A percentile compares a stretch with the other conserved stretches of the same genome.
These are phyloP conservation scores for Stichodactyla mertensii DNA, from an alignment of 64 coral and sea anemone genomes.

Conservation along the genomic window DNA sequence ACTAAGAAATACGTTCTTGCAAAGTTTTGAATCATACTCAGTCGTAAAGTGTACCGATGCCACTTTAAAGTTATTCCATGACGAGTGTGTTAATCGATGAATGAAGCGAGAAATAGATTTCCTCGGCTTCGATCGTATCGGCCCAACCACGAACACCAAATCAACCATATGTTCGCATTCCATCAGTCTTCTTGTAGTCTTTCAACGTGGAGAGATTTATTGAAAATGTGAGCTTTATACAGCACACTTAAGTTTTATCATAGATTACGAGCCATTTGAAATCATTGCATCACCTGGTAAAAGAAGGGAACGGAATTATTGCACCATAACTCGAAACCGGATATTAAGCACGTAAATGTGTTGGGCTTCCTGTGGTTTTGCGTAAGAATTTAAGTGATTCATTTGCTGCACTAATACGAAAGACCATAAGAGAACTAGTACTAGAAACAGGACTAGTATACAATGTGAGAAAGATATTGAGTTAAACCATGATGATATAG, in stretches of 20 bases:
- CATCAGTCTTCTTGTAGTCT: neutral
- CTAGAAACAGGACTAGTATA: no score
- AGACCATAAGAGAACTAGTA: no score
- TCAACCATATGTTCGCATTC: neutral
- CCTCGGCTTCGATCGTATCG: neutral
- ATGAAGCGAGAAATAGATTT: neutral
- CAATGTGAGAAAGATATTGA: no score
- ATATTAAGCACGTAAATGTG: neutral
- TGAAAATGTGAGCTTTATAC: neutral
- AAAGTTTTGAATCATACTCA: neutral
- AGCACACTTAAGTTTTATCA: neutral
- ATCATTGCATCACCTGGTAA: neutral
- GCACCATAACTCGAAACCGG: conserved; percentile 4
- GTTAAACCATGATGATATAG: no score
- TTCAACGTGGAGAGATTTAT: no score
- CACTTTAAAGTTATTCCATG: neutral
- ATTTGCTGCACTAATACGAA: no score
- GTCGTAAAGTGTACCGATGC: neutral
- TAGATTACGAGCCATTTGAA: neutral
- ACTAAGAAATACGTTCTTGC: neutral
- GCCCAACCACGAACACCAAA: neutral
- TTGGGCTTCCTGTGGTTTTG: neutral
- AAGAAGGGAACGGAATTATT: neutral
- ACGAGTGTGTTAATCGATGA: neutral
- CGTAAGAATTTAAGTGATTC: no score